Base-by-base conservation (phyloP, 2,888 invertebrate species). In the Stenichneumon culpator region DNA sequence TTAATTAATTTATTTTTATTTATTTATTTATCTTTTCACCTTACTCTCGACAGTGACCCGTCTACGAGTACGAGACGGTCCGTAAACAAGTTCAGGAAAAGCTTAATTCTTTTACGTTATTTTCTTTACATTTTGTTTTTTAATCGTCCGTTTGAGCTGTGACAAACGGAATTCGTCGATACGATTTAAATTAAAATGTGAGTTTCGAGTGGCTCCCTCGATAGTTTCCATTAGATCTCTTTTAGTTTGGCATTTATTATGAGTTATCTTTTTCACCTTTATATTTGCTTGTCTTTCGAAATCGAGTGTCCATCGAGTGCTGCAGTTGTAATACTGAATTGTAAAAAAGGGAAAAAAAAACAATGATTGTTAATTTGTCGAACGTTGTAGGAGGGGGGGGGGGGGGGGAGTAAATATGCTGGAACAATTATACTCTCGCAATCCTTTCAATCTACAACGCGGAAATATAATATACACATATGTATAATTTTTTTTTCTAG, bases 41-140 rank as follows among this genome's bases (percentile, higher is more conserved):
- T 39, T 9, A 39, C 39, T 84, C 73, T 82, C 68, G 63, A 77
- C 77, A 80, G 72, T 83, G 69, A 16, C 81, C 70, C 72, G 65
- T 86, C 75, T 77, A 81, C 82, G 73, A 81, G 63, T 52, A 63
- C 69, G 82, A 69, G 78, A 69, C 65, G 57, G 63, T 84, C 82
- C 73, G 74, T 79, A 85, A 87, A 84, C 84, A 79, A 85, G 78
- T 83, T 54, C 79, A 60, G 57, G 67, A 60, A 74, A 83, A 67
- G 79, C 68, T 81, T 65, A 65, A 73, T 77, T 75, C 63, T 78
- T 80, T 70, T 54, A 47, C 60, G 28, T 79, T 82, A 28, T 39
- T 50, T 72, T 68, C 50, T 83, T 73, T 77, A 67, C 44, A 47
- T 60, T 60, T 22, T 44, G n/a, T 82, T 74, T 63, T 32, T 68